Conservation (phyloP, 2,888 invertebrate species). For the Shargacucullia verbasci region DNA sequence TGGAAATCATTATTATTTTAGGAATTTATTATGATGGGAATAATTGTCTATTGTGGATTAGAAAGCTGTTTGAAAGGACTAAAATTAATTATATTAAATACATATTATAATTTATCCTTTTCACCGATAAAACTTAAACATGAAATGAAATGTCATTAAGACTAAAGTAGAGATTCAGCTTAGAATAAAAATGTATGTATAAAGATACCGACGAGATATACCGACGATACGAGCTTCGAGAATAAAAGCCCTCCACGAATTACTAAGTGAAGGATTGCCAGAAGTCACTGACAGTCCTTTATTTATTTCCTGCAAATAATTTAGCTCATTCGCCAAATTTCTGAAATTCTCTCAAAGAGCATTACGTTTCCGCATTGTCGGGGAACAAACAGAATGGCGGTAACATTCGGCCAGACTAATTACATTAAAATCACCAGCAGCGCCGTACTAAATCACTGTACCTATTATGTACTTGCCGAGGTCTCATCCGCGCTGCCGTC, state of each 20-base stretch:
- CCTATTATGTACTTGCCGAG: slow-evolving; percentile 81
- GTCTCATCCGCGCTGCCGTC: slow-evolving; percentile 81
- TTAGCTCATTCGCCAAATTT: slow-evolving; percentile 54
- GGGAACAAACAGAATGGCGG: slow-evolving; percentile 75
- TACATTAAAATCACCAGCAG: slow-evolving; percentile 82
- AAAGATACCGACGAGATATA: too few species aligned
- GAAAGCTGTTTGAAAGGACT: too few species aligned
- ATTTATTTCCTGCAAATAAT: slow-evolving; percentile 60
- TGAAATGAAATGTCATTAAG: too few species aligned
- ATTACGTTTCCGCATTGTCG: slow-evolving; percentile 62
- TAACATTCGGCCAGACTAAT: slow-evolving; percentile 81
- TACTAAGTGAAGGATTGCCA: slow-evolving; percentile 41
- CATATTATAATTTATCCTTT: too few species aligned
- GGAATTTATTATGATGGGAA: too few species aligned
- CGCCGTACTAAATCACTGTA: slow-evolving; percentile 85
- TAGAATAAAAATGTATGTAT: too few species aligned
- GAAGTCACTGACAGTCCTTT: slow-evolving; percentile 46
- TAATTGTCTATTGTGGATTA: too few species aligned
- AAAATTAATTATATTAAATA: too few species aligned
- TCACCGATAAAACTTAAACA: too few species aligned
- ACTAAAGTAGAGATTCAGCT: too few species aligned
- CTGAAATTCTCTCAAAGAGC: slow-evolving; percentile 57
- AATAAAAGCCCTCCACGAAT: slow-evolving; percentile 13
- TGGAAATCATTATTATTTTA: too few species aligned
- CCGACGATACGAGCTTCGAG: slow-evolving; percentile 3